These are phyloP conservation scores for Colaptes auratus DNA, from an alignment of 2,113 vertebrate genomes.

Conservation along the genomic window DNA sequence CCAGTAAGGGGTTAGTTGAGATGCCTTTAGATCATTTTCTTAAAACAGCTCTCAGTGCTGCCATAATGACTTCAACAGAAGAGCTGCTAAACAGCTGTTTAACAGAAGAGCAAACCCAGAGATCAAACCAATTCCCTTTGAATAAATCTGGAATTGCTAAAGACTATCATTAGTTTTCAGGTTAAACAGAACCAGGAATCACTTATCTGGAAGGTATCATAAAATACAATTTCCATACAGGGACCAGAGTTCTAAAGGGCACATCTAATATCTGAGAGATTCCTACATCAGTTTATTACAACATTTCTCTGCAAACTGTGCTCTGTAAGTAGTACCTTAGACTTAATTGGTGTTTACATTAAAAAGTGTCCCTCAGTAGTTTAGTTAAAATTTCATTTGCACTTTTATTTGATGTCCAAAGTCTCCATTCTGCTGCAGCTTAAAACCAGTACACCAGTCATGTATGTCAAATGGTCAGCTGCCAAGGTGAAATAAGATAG, in stretches of 20 bases:
- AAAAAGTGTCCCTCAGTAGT: neutral
- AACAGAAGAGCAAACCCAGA: neutral
- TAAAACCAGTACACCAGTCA: neutral
- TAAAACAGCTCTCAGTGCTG: neutral
- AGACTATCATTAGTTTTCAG: neutral
- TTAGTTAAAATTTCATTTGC: neutral
- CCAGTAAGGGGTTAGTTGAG: neutral
- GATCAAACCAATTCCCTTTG: neutral
- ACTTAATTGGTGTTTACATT: neutral
- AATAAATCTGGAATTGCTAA: neutral
- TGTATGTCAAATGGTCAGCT: neutral
- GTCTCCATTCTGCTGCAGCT: neutral
- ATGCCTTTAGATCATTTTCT: neutral
- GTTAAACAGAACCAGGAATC: neutral
- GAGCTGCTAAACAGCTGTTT: neutral
- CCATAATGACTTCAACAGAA: neutral
- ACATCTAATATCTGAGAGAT: neutral
- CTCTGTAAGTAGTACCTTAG: neutral
- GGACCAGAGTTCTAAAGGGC: neutral
- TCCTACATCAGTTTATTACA: neutral
- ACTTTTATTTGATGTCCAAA: neutral
- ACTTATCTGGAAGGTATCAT: neutral
- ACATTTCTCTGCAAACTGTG: neutral
- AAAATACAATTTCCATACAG: neutral
- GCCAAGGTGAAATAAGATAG: neutral